phyloP scores from a whole-genome alignment of 2,797 vertebrate genomes.

The Myotis pilosus region DNA sequence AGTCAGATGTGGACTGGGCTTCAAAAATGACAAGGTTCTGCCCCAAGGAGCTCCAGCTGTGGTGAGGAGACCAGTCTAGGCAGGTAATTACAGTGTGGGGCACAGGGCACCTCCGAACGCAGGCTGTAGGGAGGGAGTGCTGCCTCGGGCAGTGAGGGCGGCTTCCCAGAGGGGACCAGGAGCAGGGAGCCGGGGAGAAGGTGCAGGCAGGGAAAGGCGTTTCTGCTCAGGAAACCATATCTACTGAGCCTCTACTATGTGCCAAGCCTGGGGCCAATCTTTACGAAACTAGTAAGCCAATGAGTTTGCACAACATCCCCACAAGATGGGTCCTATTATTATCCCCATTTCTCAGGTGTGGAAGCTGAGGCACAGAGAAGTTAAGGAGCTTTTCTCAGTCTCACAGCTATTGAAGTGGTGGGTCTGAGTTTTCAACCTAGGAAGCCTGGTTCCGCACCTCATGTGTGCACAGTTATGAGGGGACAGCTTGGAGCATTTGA shows the following conservation, averaged over 20 bases:
- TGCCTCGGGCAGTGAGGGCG: accelerated
- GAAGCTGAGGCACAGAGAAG: background rate
- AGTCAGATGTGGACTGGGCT: background rate
- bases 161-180: background rate
- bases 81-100: background rate
- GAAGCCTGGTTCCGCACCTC: background rate
- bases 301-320: background rate
- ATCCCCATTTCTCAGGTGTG: background rate
- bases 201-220: background rate
- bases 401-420: background rate
- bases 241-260: background rate
- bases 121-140: background rate
- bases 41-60: background rate
- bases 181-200: background rate
- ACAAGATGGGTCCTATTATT: background rate
- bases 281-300: background rate
- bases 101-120: accelerated
- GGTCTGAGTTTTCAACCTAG: background rate
- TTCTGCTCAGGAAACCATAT: background rate
- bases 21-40: background rate
- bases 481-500: background rate
- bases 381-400: background rate
- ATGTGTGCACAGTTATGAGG: background rate
- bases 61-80: background rate
- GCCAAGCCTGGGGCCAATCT: background rate